These are phyloP conservation scores for Hanleya hanleyi DNA, from an alignment of 2,888 invertebrate genomes.

Conservation along the genomic window DNA sequence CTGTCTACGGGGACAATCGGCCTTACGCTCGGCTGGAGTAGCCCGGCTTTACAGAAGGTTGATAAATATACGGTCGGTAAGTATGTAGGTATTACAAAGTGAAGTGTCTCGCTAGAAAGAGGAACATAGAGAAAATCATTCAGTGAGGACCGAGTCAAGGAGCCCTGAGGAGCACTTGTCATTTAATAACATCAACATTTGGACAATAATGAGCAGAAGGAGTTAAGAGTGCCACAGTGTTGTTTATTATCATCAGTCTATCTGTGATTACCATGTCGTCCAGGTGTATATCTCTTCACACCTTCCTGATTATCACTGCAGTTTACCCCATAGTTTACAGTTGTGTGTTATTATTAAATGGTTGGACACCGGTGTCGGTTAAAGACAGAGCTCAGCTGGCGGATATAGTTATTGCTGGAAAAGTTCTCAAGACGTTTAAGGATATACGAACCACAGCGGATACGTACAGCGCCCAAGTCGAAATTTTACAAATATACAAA, in stretches of 20 bases:
- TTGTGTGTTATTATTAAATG: conserved; percentile 68
- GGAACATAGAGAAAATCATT: neutral
- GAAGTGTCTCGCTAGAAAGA: neutral
- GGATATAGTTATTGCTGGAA: conserved; percentile 59
- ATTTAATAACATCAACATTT: neutral
- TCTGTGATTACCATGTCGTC: too few relatives aligned
- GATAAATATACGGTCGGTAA: neutral
- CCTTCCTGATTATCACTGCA: too few relatives aligned
- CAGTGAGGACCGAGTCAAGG: neutral
- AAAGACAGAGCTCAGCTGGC: conserved; percentile 59
- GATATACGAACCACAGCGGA: conserved; percentile 49
- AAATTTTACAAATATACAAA: conserved; percentile 56
- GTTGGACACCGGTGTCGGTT: conserved; percentile 67
- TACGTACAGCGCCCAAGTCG: conserved; percentile 63
- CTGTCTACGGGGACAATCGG: neutral
- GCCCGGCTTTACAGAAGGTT: neutral
- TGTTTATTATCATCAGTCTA: too few relatives aligned
- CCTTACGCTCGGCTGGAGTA: neutral
- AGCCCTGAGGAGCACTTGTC: neutral
- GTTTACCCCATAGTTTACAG: neutral
- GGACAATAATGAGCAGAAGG: neutral
- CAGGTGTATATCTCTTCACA: too few relatives aligned
- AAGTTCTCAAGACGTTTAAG: conserved; percentile 57
- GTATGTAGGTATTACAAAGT: neutral
- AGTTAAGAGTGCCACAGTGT: too few relatives aligned